Conservation (phyloP, 2,797 vertebrate species). For the Phataginus tricuspis region DNA sequence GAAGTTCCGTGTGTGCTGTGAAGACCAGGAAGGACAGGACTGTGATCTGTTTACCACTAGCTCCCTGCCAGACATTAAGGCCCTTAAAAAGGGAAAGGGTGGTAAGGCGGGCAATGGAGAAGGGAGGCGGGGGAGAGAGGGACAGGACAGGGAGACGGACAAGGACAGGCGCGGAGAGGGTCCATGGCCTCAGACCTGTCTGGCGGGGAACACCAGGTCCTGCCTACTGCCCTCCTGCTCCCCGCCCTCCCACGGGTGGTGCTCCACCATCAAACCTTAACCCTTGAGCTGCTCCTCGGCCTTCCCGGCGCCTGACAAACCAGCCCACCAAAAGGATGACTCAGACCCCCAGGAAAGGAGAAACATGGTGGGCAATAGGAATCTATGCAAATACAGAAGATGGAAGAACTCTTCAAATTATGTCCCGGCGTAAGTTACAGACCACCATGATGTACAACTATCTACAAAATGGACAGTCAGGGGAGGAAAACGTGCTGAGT, state of each 20-base stretch:
- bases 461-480: neutral
- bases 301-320: neutral
- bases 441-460: neutral
- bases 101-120: neutral
- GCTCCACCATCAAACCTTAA: rapidly evolving
- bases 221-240: neutral
- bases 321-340: neutral
- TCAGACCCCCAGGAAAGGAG: neutral
- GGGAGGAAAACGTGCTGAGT: neutral
- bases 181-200: neutral
- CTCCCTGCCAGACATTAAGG: neutral
- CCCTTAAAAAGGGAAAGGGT: neutral
- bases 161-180: neutral
- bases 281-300: neutral
- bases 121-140: neutral
- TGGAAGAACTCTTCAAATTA: neutral
- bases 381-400: constrained; percentile 26
- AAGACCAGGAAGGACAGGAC: neutral
- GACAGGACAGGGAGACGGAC: neutral
- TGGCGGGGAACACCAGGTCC: too few species aligned
- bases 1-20: neutral
- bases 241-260: neutral
- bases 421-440: neutral
- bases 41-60: neutral
- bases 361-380: neutral